Base-by-base conservation (phyloP, 2,888 invertebrate species). In the Sylvicola fuscatus region DNA sequence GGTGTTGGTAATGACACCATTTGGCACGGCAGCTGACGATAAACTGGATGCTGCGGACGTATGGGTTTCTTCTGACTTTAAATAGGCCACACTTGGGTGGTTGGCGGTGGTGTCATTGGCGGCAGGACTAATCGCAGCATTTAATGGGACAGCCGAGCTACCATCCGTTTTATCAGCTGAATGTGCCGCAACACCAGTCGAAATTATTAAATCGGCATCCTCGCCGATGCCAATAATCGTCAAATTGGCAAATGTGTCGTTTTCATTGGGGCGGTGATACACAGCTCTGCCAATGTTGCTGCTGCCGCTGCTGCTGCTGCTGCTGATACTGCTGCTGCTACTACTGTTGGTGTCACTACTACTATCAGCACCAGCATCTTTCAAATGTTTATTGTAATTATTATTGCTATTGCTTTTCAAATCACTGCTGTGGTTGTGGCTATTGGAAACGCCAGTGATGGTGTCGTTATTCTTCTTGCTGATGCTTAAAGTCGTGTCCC, bases 231-330 rank as follows among this genome's bases (percentile, higher is more conserved):
- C 29, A 29, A 29, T 13, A n/a, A 13, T 29, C 27, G 11, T 26
- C 34, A 34, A 34, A 34, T 21, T 21, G 16, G 21, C 21, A 21
- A 21, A 21, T 21, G 21, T 21, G 21, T 21, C 21, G 21, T 21
- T 21, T 21, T 21, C 21, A 21, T 21, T 21, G 21, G 21, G 21
- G 21, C 21, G 21, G 14, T 29, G 29, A 29, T 29, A 29, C 14
- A 13, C 12, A 43, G 56, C 56, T 35, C 38, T 38, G 35, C 33
- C 35, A 36, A 34, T 39, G 38, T 38, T 42, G 36, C 27, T 41
- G 32, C 41, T 32, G 39, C 40, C 38, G 34, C 39, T 43, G 40
- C 39, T 37, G 41, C 39, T 32, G 27, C 14, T 36, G 31, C 17
- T 36, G 39, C 40, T 41, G 38, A 10, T 29, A 15, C 16, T 34